Percentiles rank a stretch among this genome's conserved stretches.
Evolutionary conservation across 2,113 vertebrate species (phyloP).

Genomic region (Megaleporinus macrocephalus): DNA sequence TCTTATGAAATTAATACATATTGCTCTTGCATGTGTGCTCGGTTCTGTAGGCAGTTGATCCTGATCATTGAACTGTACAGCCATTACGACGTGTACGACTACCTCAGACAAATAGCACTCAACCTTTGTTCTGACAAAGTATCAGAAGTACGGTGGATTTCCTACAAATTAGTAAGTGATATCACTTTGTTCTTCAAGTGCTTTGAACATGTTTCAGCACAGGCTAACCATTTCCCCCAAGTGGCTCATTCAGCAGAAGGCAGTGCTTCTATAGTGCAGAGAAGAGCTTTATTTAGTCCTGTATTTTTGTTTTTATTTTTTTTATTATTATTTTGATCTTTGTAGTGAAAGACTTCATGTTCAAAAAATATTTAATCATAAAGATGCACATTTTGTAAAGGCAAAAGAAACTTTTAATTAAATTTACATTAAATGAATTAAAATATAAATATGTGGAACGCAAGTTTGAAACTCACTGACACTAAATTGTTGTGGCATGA

Average conservation of each 20-base stretch:
- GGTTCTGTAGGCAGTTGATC: slow-evolving; percentile 86
- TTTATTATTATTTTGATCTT: no score
- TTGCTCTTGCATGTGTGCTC: slow-evolving; percentile 8
- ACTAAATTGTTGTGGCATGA: no score
- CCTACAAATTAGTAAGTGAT: slow-evolving; percentile 89
- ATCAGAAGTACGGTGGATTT: slow-evolving; percentile 97
- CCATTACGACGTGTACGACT: slow-evolving; percentile 93
- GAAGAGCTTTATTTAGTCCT: no score
- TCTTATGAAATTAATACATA: slow-evolving; percentile 5
- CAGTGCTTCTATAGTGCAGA: no score
- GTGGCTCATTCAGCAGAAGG: background rate
- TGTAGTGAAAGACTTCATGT: no score
- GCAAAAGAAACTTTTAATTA: no score
- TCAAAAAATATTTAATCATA: no score
- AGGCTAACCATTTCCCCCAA: background rate
- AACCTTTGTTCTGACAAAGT: slow-evolving; percentile 95
- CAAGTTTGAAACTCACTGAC: no score
- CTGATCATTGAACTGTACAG: slow-evolving; percentile 94
- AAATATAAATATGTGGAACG: no score
- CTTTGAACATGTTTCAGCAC: background rate
- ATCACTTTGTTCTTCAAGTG: background rate
- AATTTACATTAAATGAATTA: no score
- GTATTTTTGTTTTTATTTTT: no score
- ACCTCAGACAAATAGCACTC: slow-evolving; percentile 92
- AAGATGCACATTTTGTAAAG: no score